Evolutionary conservation across 2,797 vertebrate species (phyloP).

Genomic region (Delichon dasypus): DNA sequence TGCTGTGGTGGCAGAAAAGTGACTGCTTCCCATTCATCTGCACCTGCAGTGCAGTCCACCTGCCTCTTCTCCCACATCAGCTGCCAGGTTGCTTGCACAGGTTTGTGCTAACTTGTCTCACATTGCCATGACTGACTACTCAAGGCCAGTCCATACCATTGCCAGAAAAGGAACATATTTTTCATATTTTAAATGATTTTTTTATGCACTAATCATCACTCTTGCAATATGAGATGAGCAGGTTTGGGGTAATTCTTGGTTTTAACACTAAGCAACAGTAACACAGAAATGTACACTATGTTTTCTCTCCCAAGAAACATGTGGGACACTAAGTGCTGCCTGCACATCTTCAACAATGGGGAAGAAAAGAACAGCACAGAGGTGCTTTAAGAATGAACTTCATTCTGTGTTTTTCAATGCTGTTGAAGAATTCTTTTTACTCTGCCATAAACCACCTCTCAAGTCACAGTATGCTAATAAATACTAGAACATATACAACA

Average conservation of each 20-base stretch:
- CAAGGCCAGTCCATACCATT: background rate
- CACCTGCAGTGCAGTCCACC: background rate
- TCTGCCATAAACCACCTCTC: background rate
- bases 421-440: background rate
- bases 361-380: background rate
- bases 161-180: background rate
- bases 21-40: fast-evolving
- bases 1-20: background rate
- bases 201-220: background rate
- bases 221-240: background rate
- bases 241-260: background rate
- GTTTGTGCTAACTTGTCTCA: background rate
- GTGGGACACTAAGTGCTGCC: background rate
- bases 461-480: background rate
- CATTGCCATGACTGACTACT: background rate
- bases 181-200: background rate
- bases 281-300: background rate
- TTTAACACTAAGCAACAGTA: background rate
- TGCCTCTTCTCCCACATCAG: background rate
- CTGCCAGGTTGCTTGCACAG: background rate
- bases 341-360: background rate
- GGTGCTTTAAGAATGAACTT: background rate
- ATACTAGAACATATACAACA: background rate
- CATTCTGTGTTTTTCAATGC: background rate
- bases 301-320: background rate